These are phyloP conservation scores for Cryptocephalus moraei DNA, from an alignment of 2,888 invertebrate genomes.

Conservation along the genomic window DNA sequence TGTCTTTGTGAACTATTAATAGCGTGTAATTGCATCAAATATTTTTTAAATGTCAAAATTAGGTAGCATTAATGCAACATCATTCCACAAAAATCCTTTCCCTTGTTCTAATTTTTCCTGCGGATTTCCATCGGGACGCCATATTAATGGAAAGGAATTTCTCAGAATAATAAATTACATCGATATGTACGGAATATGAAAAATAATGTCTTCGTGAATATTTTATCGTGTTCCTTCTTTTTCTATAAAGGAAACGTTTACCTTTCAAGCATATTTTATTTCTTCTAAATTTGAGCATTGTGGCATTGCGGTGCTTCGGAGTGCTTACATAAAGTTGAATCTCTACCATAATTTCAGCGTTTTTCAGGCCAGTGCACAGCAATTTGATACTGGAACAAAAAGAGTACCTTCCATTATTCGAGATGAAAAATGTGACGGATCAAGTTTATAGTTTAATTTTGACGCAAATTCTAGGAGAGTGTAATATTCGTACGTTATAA, in stretches of 20 bases:
- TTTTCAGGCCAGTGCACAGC: constrained; percentile 72
- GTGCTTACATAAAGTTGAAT: constrained; percentile 74
- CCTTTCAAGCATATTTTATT: constrained; percentile 83
- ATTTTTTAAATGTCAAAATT: too few species aligned
- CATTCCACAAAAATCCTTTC: too few species aligned
- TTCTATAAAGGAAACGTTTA: constrained; percentile 27
- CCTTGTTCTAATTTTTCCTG: too few species aligned
- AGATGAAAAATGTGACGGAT: background rate
- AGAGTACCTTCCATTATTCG: constrained; percentile 7
- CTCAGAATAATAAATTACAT: background rate
- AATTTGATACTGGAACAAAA: constrained; percentile 51
- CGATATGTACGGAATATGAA: background rate
- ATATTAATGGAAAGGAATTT: too few species aligned
- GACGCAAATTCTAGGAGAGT: too few species aligned
- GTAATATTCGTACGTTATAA: too few species aligned
- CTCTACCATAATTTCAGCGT: constrained; percentile 71
- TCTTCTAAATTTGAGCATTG: constrained; percentile 65
- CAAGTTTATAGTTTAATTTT: too few species aligned
- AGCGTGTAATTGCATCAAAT: too few species aligned
- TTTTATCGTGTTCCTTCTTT: background rate
- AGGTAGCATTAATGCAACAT: too few species aligned
- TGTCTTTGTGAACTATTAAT: too few species aligned
- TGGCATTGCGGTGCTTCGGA: constrained; percentile 60
- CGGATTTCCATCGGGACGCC: too few species aligned
- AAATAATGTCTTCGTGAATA: background rate